phyloP scores from a whole-genome alignment of 1,140 invertebrate species.

The Hypsibius dujardini region DNA sequence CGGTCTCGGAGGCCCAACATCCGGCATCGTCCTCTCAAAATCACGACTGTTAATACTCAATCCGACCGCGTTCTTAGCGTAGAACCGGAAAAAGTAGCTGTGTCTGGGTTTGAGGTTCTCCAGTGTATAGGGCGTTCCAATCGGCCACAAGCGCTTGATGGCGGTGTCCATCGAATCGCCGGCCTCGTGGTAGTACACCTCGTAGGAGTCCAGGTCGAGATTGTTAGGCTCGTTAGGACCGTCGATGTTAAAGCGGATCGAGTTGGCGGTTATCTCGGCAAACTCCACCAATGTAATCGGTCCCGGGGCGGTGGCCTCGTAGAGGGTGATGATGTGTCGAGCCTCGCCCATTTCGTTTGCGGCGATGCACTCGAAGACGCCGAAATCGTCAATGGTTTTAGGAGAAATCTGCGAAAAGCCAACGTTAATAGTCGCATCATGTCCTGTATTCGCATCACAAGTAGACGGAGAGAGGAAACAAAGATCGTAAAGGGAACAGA shows the following conservation, averaged over 20 bases:
- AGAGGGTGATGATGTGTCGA: neutral
- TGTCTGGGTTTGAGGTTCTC: neutral
- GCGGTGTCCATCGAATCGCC: neutral
- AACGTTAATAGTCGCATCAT: too few relatives aligned
- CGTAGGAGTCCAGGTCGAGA: neutral
- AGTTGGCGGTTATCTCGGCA: neutral
- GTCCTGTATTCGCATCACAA: too few relatives aligned
- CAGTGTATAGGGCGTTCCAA: neutral
- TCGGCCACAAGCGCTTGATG: neutral
- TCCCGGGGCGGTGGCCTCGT: neutral
- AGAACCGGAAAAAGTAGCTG: neutral
- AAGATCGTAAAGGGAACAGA: too few relatives aligned
- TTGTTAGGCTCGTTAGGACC: neutral
- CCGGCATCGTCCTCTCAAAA: slow-evolving; percentile 4
- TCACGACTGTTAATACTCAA: neutral
- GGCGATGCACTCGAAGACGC: slow-evolving; percentile 62
- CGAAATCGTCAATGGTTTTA: too few relatives aligned
- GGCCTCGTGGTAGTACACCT: slow-evolving; percentile 5
- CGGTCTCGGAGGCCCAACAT: neutral
- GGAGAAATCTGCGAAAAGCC: too few relatives aligned
- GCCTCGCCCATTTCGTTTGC: slow-evolving; percentile 51
- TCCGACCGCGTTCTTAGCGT: neutral
- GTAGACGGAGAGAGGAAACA: too few relatives aligned
- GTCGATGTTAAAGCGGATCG: neutral
- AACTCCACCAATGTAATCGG: neutral